Evolutionary conservation across 2,797 vertebrate species (phyloP).

Genomic region (Betta splendens): DNA sequence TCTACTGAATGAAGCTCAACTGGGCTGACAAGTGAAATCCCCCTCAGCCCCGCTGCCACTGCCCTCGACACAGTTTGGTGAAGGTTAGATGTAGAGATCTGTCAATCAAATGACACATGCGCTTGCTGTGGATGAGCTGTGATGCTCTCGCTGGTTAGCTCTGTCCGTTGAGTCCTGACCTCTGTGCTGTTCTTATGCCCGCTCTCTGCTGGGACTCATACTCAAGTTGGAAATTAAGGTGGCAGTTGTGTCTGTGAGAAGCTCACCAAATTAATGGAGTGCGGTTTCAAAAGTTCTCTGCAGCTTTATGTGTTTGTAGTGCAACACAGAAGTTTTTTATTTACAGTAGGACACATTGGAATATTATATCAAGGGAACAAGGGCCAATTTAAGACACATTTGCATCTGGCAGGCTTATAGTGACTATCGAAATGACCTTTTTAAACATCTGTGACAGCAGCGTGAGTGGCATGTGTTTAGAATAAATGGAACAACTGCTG

Average conservation of each 20-base stretch:
- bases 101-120: constrained; percentile 80
- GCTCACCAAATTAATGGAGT: constrained; percentile 49
- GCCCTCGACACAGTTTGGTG: constrained; percentile 74
- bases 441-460: constrained; percentile 14
- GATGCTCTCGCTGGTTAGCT: constrained; percentile 53
- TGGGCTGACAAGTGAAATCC: constrained; percentile 71
- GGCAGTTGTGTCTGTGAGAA: constrained; percentile 54
- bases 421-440: constrained; percentile 19
- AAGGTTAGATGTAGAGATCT: constrained; percentile 77
- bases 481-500: constrained; percentile 27
- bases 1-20: constrained; percentile 66
- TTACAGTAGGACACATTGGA: not conserved
- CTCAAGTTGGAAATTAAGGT: constrained; percentile 53
- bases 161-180: constrained; percentile 47
- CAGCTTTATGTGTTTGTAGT: constrained; percentile 11
- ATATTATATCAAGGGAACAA: not conserved
- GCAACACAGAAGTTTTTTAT: not conserved
- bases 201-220: constrained; percentile 43
- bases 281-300: constrained; percentile 24
- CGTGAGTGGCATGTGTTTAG: constrained; percentile 20
- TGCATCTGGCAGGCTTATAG: constrained; percentile 11
- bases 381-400: not conserved
- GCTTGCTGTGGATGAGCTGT: constrained; percentile 64
- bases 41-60: constrained; percentile 57
- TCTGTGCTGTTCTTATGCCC: constrained; percentile 44